Evolutionary conservation across 2,888 invertebrate genomes (phyloP).

Genomic region (Cyrtodaria siliqua): DNA sequence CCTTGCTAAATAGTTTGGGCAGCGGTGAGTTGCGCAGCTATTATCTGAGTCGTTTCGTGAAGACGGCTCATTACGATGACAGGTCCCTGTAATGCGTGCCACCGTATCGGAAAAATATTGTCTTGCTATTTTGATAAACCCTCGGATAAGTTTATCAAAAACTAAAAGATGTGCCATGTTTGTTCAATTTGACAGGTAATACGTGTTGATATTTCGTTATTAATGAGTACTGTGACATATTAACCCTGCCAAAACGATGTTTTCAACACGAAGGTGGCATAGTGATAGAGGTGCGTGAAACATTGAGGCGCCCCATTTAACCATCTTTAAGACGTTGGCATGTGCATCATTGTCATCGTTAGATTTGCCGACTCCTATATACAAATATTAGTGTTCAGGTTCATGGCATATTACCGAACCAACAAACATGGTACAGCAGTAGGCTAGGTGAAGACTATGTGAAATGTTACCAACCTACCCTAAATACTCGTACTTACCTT

Average conservation of each 20-base stretch:
- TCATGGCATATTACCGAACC: too few relatives aligned
- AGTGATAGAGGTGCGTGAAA: too few relatives aligned
- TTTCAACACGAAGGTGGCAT: too few relatives aligned
- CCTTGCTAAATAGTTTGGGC: background rate
- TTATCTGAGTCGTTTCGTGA: constrained; percentile 26
- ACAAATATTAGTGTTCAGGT: too few relatives aligned
- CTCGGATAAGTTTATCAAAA: constrained; percentile 27
- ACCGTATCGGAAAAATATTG: constrained; percentile 13
- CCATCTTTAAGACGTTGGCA: background rate
- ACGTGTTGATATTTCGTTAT: constrained; percentile 32
- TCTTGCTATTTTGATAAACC: constrained; percentile 14
- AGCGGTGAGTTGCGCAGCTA: constrained; percentile 1
- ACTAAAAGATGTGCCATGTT: constrained; percentile 23
- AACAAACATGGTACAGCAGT: too few relatives aligned
- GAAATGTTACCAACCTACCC: too few relatives aligned
- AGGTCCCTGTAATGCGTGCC: constrained; percentile 9
- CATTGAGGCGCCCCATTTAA: background rate
- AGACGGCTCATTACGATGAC: constrained; percentile 34
- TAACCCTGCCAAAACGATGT: constrained; percentile 17
- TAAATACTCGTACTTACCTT: too few relatives aligned
- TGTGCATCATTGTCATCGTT: too few relatives aligned
- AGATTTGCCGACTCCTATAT: too few relatives aligned
- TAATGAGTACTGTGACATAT: constrained; percentile 35
- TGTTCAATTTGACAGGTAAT: constrained; percentile 40
- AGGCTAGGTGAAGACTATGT: too few relatives aligned